These are phyloP conservation scores for Antitype chi DNA, from an alignment of 2,888 invertebrate species.

Conservation along the genomic window DNA sequence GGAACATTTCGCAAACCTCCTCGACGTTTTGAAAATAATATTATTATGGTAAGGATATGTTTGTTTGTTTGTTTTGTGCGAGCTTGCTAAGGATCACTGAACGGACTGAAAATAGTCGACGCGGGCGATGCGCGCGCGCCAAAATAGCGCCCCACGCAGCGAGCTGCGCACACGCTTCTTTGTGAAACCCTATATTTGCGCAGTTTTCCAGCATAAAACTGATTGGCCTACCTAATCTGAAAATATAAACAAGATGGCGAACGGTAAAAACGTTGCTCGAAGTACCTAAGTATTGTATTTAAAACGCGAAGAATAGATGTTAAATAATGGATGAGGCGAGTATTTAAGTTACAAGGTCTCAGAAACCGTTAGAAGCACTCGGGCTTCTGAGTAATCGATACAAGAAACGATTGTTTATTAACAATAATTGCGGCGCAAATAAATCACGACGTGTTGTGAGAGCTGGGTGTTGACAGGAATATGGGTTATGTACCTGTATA, in stretches of 20 bases:
- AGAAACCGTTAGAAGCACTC: conserved; percentile 46
- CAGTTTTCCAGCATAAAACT: conserved; percentile 39
- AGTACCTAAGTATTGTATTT: conserved; percentile 54
- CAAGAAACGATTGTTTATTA: conserved; percentile 55
- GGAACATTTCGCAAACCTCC: conserved; percentile 71
- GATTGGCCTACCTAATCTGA: conserved; percentile 4
- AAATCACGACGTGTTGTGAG: conserved; percentile 21
- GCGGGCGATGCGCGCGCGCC: conserved; percentile 71
- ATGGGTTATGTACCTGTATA: conserved; percentile 10
- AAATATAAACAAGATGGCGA: conserved; percentile 31
- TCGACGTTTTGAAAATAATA: conserved; percentile 69
- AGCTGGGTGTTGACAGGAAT: conserved; percentile 30
- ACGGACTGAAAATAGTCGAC: conserved; percentile 79
- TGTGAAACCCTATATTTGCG: conserved; percentile 52
- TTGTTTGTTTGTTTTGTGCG: conserved; percentile 72
- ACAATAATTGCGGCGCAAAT: conserved; percentile 38
- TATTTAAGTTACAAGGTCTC: conserved; percentile 60
- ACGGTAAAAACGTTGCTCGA: conserved; percentile 24
- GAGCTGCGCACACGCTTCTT: conserved; percentile 64
- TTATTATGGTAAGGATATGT: conserved; percentile 55
- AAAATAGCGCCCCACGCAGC: conserved; percentile 83
- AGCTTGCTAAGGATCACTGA: conserved; percentile 73
- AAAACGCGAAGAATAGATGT: conserved; percentile 54
- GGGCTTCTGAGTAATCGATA: conserved; percentile 60
- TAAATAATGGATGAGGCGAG: conserved; percentile 69